These are phyloP conservation scores for Turritopsis rubra DNA, from an alignment of 30 jellyfish, hydroid and myxozoan species.

Conservation along the genomic window DNA sequence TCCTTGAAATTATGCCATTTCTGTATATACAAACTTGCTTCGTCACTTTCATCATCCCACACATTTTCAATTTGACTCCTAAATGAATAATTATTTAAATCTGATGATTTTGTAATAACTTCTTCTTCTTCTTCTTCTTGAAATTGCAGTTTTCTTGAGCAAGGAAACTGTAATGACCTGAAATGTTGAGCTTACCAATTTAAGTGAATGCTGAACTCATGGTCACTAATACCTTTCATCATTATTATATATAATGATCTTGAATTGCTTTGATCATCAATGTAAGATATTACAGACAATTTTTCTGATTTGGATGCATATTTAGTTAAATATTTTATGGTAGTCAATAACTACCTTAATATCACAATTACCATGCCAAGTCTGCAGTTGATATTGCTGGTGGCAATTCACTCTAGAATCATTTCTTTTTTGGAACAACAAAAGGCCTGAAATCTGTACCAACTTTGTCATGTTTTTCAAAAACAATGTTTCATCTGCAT, in stretches of 20 bases:
- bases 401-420: neutral
- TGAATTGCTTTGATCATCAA: too few relatives aligned
- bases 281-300: neutral
- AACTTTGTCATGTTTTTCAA: too few relatives aligned
- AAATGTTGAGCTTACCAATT: neutral
- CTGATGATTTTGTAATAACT: too few relatives aligned
- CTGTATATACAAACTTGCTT: constrained; percentile 12
- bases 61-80: too few relatives aligned
- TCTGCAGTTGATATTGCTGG: neutral
- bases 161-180: neutral
- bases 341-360: neutral
- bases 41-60: neutral
- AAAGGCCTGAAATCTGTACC: neutral
- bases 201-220: neutral
- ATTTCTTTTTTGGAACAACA: neutral
- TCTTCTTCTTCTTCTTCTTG: too few relatives aligned
- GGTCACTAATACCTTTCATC: neutral
- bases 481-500: constrained; percentile 17
- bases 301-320: neutral
- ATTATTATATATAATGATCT: too few relatives aligned
- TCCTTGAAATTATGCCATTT: constrained; percentile 30
- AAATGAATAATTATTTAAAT: too few relatives aligned
- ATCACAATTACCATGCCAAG: neutral
- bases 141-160: too few relatives aligned
- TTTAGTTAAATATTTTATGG: neutral